These are phyloP conservation scores for Andricus curvator DNA, from an alignment of 2,888 invertebrate genomes.

Conservation along the genomic window DNA sequence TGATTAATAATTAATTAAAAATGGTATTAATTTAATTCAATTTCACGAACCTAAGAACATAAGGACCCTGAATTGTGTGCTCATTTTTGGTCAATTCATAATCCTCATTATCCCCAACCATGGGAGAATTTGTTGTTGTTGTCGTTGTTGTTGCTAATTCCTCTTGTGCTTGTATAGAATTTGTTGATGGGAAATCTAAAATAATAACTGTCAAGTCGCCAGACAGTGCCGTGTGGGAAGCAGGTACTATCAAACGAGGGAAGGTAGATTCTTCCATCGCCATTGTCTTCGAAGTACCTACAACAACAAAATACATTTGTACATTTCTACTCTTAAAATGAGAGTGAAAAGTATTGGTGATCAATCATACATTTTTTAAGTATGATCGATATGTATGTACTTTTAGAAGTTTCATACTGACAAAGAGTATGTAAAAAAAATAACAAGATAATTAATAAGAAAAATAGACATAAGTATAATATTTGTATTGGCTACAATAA, in stretches of 20 bases:
- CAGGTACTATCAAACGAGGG: conserved; percentile 84
- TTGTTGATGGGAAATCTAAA: conserved; percentile 72
- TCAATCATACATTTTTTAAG: too few species aligned
- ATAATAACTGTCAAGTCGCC: conserved; percentile 89
- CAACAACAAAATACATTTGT: conserved; percentile 41
- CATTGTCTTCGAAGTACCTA: conserved; percentile 63
- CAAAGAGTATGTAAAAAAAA: not conserved
- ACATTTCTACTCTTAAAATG: too few species aligned
- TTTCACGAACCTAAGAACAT: conserved; percentile 64
- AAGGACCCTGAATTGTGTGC: conserved; percentile 55
- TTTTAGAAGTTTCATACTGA: too few species aligned
- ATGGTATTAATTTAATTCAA: not conserved
- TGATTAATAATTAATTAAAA: not conserved
- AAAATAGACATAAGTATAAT: not conserved
- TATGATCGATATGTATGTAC: too few species aligned
- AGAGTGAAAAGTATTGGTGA: too few species aligned
- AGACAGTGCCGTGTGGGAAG: conserved; percentile 87
- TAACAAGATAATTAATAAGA: not conserved
- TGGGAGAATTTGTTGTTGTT: conserved; percentile 67
- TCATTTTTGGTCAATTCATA: conserved; percentile 48
- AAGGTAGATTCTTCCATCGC: conserved; percentile 61
- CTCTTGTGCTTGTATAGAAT: conserved; percentile 75
- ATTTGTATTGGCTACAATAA: not conserved
- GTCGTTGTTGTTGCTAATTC: conserved; percentile 74
- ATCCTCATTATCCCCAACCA: conserved; percentile 57